Conservation (phyloP, 2,797 vertebrate species). For the Spinus pinus region DNA sequence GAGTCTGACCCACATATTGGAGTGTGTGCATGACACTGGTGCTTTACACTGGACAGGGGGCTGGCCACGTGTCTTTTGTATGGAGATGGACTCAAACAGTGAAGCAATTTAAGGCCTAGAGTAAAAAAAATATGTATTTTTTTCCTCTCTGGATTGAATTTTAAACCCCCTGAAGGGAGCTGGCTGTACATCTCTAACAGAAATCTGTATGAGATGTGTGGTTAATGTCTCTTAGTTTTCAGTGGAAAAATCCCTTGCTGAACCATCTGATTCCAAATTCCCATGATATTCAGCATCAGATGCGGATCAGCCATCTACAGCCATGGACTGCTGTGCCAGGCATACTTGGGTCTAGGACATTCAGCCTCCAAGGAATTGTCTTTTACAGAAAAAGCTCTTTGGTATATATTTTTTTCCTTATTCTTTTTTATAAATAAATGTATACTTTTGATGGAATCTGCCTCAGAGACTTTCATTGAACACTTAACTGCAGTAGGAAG, state of each 20-base stretch:
- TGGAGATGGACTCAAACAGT: neutral
- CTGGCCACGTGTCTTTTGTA: neutral
- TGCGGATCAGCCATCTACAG: neutral
- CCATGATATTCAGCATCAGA: neutral
- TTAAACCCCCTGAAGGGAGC: neutral
- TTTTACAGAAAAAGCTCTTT: neutral
- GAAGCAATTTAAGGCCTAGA: neutral
- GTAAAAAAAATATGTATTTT: accelerated
- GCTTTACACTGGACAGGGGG: neutral
- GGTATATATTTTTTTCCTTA: neutral
- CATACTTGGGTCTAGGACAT: neutral
- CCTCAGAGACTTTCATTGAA: neutral
- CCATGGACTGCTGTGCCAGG: neutral
- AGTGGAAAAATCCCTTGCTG: neutral
- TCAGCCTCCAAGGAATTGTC: neutral
- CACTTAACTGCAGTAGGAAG: neutral
- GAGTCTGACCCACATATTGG: neutral
- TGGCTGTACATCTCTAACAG: neutral
- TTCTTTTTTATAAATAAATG: slow-evolving; percentile 28
- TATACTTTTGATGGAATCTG: neutral
- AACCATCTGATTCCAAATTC: neutral
- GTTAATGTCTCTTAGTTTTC: neutral
- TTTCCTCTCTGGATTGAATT: neutral
- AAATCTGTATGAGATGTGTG: neutral
- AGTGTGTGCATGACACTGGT: neutral